Percentiles rank a stretch among this genome's conserved stretches.
Evolutionary conservation across 1,140 invertebrate species (phyloP).

Genomic region (Periplaneta americana): DNA sequence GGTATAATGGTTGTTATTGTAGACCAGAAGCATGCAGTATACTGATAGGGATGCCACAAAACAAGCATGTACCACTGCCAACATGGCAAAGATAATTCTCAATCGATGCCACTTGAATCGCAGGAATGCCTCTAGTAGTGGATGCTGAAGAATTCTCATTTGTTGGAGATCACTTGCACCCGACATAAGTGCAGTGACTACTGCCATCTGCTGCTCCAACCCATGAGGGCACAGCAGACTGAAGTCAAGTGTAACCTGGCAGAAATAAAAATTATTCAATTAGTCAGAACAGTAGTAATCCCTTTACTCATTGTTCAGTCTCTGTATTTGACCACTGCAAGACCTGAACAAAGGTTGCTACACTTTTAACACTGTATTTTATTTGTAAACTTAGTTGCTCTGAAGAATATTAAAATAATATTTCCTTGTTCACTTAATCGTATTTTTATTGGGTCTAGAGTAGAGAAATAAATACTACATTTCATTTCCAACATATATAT

Average conservation of each 20-base stretch:
- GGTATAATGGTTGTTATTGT: conserved; percentile 16
- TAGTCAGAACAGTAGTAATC: background rate
- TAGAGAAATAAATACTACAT: no score
- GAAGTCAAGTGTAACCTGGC: conserved; percentile 30
- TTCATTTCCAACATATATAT: no score
- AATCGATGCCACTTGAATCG: conserved; percentile 42
- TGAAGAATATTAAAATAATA: no score
- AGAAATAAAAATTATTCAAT: background rate
- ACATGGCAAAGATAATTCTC: conserved; percentile 36
- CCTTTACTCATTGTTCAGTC: no score
- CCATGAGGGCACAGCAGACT: conserved; percentile 25
- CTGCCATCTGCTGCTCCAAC: conserved; percentile 30
- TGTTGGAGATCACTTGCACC: conserved; percentile 23
- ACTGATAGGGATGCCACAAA: conserved; percentile 31
- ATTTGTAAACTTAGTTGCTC: no score
- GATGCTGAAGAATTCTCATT: conserved; percentile 38
- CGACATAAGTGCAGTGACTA: conserved; percentile 29
- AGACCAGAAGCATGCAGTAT: conserved; percentile 22
- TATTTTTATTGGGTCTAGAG: no score
- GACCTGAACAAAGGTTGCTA: no score
- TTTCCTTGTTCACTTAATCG: no score
- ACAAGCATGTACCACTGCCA: conserved; percentile 35
- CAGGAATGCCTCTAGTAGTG: conserved; percentile 42
- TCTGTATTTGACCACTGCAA: no score
- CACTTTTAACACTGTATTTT: no score